Evolutionary conservation across 2,797 vertebrate species (phyloP).

Genomic region (Enteromius afrohamiltoni): DNA sequence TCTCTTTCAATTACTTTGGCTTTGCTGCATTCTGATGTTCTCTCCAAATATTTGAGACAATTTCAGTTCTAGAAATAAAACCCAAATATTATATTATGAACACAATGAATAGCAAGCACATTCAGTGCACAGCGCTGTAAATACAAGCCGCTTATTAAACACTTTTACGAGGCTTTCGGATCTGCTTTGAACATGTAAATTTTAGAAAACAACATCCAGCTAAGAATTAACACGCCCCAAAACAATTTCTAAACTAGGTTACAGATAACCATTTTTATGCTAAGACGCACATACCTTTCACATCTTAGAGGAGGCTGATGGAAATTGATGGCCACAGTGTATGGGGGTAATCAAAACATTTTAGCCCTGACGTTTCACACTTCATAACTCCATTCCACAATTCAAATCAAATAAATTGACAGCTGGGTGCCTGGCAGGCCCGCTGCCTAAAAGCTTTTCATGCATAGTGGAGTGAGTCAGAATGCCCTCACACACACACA

Average conservation of each 20-base stretch:
- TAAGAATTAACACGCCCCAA: slow-evolving; percentile 19
- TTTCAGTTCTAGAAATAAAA: background rate
- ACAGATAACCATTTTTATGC: slow-evolving; percentile 6
- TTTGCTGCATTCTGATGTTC: background rate
- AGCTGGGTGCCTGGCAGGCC: slow-evolving; percentile 56
- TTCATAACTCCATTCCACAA: slow-evolving; percentile 57
- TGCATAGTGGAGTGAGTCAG: slow-evolving; percentile 48
- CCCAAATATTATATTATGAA: background rate
- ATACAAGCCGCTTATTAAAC: slow-evolving; percentile 23
- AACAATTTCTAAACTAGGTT: slow-evolving; percentile 23
- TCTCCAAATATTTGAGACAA: slow-evolving; percentile 14
- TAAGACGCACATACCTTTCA: slow-evolving; percentile 1
- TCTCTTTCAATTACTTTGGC: background rate
- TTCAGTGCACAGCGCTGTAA: background rate
- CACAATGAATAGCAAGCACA: slow-evolving; percentile 1
- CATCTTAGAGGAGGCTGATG: slow-evolving; percentile 48
- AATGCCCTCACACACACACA: slow-evolving; percentile 29
- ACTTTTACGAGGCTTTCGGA: slow-evolving; percentile 8
- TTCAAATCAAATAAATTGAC: slow-evolving; percentile 63
- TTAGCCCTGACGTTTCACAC: slow-evolving; percentile 62
- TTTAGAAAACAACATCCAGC: slow-evolving; percentile 6
- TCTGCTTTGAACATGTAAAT: background rate
- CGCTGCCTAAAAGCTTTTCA: slow-evolving; percentile 52
- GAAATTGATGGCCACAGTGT: slow-evolving; percentile 56
- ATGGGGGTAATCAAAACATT: slow-evolving; percentile 63